These are phyloP conservation scores for Myrmophylax atrothorax DNA, from an alignment of 2,113 vertebrate species.

Conservation along the genomic window DNA sequence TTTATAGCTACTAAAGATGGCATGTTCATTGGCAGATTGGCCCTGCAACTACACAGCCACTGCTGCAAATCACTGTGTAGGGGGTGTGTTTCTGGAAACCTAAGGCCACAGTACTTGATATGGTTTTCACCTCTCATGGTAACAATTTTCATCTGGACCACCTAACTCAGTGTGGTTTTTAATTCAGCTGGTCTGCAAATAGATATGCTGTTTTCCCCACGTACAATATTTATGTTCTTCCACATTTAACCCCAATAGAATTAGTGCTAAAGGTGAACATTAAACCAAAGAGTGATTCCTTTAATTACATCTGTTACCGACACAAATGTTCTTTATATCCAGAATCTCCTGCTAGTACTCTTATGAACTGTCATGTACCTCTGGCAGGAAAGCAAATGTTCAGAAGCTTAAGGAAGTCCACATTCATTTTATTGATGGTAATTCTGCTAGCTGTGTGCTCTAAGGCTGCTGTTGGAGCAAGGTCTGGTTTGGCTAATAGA, in stretches of 20 bases:
- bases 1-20: neutral
- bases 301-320: constrained; percentile 36
- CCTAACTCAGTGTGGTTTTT: neutral
- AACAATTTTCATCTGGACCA: constrained; percentile 46
- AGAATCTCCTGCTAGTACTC: constrained; percentile 5
- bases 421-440: constrained; percentile 9
- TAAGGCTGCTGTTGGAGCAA: constrained; percentile 5
- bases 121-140: neutral
- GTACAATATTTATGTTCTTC: neutral
- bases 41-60: neutral
- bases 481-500: constrained; percentile 50
- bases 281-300: neutral
- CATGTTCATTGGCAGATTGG: neutral
- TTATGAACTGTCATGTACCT: neutral
- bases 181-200: neutral
- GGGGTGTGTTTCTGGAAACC: neutral
- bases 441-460: constrained; percentile 24
- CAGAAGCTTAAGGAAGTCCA: constrained; percentile 13
- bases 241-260: neutral
- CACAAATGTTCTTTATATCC: constrained; percentile 33
- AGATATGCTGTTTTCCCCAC: neutral
- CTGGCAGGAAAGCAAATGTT: neutral
- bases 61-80: neutral
- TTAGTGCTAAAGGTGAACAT: constrained; percentile 44
- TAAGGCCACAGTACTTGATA: neutral